Evolutionary conservation across 2,113 vertebrate genomes (phyloP).

Genomic region (Dicrurus megarhynchus): DNA sequence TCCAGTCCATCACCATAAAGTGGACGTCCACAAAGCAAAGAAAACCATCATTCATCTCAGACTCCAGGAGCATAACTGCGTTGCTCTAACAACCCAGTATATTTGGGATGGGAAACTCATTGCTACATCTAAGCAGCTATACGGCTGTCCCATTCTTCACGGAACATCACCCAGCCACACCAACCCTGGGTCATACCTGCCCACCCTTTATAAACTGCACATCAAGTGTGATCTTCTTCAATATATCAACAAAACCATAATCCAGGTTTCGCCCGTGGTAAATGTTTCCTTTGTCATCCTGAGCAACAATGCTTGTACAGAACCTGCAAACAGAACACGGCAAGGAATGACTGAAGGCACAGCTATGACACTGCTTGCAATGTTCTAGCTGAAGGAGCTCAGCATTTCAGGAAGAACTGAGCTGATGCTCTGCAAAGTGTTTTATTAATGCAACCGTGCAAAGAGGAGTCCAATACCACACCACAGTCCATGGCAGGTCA

Average conservation of each 20-base stretch:
- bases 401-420: rapidly evolving
- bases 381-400: not conserved
- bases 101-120: not conserved
- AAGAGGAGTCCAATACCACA: not conserved
- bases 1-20: not conserved
- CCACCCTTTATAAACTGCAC: conserved; percentile 81
- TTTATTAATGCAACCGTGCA: not conserved
- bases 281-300: conserved; percentile 83
- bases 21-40: not conserved
- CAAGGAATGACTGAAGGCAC: not conserved
- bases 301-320: conserved; percentile 90
- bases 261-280: conserved; percentile 94
- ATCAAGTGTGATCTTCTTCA: conserved; percentile 85
- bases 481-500: not conserved
- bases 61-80: not conserved
- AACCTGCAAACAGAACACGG: conserved; percentile 72
- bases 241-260: conserved; percentile 73
- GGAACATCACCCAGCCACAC: rapidly evolving
- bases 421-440: not conserved
- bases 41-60: not conserved
- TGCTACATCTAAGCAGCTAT: not conserved
- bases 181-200: conserved; percentile 67
- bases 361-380: rapidly evolving
- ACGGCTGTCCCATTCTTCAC: rapidly evolving
- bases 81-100: not conserved